Evolutionary conservation across 1,140 invertebrate species (phyloP), one percentile per base, ranked within the genome.

Genomic region (Musca vetustissima): DNA sequence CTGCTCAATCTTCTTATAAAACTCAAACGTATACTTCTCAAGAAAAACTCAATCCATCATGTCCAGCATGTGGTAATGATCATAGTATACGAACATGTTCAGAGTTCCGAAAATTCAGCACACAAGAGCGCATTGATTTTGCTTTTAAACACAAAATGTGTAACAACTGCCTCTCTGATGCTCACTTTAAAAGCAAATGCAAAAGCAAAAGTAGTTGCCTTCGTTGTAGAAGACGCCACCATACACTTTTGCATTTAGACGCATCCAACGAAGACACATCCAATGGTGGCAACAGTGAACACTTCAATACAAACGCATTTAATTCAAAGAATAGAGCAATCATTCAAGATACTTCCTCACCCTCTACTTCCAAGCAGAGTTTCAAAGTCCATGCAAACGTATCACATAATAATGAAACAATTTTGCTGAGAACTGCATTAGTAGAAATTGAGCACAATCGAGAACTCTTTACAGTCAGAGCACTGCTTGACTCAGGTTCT

Each of bases 401-500:
- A 24, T 14, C 24, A 28, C 25, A 24, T 8, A 57, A 28, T 15
- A 57, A 57, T 25, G 25, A 22, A 22, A 57, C 24, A n/a, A 57
- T 57, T 24, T 28, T 57, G 15, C 22, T 57, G 17, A 21, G 53
- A 8, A 57, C 53, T 28, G 53, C 53, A 4, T 57, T 57, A 57
- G 53, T 28, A 28, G 22, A 57, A 57, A 57, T 57, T 24, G 53
- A 57, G 15, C 22, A 57, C 22, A 15, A 28, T n/a, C 22, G 53
- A 14, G 19, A 57, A 28, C 24, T 57, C 7, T 57, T 28, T 57
- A 57, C 53, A 28, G 53, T 57, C 13, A 57, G 53, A 28, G 53
- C 53, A n/a, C 25, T 28, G 25, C 24, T 57, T 28, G 53, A 57
- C 22, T n/a, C 53, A 25, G 53, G 53, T 57, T 57, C 53, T 28